phyloP scores from a whole-genome alignment of 2,113 vertebrate species.

The Poicephalus gulielmi region DNA sequence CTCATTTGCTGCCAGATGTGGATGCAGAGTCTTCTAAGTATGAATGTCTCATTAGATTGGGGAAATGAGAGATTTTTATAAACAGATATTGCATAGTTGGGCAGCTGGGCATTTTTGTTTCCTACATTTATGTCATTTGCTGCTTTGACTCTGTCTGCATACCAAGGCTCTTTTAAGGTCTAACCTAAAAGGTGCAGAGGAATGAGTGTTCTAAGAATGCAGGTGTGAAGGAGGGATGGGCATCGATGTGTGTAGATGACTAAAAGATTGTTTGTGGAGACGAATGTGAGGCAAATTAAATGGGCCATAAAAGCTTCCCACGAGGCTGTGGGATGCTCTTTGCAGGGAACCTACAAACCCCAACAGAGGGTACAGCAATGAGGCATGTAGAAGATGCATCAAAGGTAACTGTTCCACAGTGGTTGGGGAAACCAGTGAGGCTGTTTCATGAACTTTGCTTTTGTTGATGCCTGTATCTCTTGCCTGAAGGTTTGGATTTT shows the following conservation, averaged over 20 bases:
- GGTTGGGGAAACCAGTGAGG: not conserved
- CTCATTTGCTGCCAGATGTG: not conserved
- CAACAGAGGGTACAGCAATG: not conserved
- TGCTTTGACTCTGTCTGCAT: not conserved
- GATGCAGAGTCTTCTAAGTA: not conserved
- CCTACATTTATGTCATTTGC: not conserved
- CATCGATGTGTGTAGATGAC: not conserved
- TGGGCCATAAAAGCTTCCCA: not conserved
- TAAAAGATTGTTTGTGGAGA: not conserved
- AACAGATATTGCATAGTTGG: not conserved
- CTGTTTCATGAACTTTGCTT: not conserved
- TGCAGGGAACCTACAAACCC: not conserved
- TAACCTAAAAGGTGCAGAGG: not conserved
- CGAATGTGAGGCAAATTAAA: not conserved
- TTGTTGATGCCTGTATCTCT: not conserved
- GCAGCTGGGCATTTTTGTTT: not conserved
- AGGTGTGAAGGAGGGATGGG: not conserved
- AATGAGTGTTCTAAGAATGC: not conserved
- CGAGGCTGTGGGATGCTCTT: not conserved
- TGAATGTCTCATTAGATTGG: not conserved
- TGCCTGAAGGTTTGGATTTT: slow-evolving; percentile 35
- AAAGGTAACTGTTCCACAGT: not conserved
- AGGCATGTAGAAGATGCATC: not conserved
- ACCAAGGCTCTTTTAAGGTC: not conserved
- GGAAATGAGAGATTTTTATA: not conserved